phyloP scores from a whole-genome alignment of 2,888 invertebrate genomes.

The Himalopsyche tibetana region DNA sequence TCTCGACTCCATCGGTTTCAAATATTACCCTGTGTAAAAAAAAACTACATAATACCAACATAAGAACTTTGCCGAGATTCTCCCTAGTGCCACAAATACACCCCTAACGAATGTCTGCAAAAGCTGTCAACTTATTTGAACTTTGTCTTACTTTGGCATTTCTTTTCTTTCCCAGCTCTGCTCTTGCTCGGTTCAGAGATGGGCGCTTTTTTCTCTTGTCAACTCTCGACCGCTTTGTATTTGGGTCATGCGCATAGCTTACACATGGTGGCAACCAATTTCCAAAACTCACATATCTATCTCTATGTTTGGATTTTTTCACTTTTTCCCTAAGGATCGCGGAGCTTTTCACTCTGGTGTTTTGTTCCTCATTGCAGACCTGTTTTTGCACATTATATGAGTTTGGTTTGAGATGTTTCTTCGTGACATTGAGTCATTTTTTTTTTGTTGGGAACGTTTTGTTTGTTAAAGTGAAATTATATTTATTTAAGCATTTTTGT shows the following conservation, averaged over 20 bases:
- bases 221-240: constrained; percentile 24
- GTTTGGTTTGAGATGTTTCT: neutral
- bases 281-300: constrained; percentile 27
- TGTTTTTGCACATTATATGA: constrained; percentile 8
- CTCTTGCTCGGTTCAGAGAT: neutral
- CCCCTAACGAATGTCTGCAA: constrained; percentile 32
- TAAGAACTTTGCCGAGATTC: neutral
- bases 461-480: neutral
- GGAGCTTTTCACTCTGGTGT: constrained; percentile 2
- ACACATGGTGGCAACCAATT: constrained; percentile 23
- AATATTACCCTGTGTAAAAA: neutral
- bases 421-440: neutral
- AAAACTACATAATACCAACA: neutral
- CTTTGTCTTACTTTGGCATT: constrained; percentile 38
- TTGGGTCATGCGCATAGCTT: neutral
- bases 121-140: constrained; percentile 17
- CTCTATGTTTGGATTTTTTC: neutral
- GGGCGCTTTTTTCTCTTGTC: neutral
- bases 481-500: too few relatives aligned
- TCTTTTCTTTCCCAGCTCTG: neutral
- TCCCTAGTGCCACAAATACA: constrained; percentile 18
- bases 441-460: neutral
- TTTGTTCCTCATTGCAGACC: neutral
- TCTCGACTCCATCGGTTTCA: too few relatives aligned
- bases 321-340: neutral